Conservation (phyloP, 2,888 invertebrate genomes). For the Gastrophysa polygoni region DNA sequence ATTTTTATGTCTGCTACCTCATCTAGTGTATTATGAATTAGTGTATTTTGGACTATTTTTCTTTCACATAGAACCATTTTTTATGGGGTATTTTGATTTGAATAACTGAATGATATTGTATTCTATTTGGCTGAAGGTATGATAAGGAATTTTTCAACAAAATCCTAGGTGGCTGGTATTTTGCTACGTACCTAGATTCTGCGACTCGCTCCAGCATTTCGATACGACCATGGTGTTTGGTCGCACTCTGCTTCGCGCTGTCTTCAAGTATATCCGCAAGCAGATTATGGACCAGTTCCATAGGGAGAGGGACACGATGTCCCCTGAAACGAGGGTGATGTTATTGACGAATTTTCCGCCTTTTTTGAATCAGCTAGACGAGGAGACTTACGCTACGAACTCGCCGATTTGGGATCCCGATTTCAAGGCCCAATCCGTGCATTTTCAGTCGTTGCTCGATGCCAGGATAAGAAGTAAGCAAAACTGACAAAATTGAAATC, state of each 20-base stretch:
- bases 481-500: constrained; percentile 2
- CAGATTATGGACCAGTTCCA: constrained; percentile 92
- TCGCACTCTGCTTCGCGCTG: constrained; percentile 80
- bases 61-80: too few species aligned
- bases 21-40: too few species aligned
- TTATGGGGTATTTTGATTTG: too few species aligned
- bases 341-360: constrained; percentile 91
- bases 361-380: constrained; percentile 85
- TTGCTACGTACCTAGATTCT: constrained; percentile 94
- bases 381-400: constrained; percentile 82
- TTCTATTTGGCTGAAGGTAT: too few species aligned
- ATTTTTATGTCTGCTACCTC: too few species aligned
- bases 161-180: constrained; percentile 85
- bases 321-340: constrained; percentile 81
- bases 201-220: constrained; percentile 89
- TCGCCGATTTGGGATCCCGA: constrained; percentile 96
- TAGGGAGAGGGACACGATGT: constrained; percentile 87
- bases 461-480: constrained; percentile 52
- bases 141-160: too few species aligned
- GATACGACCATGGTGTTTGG: constrained; percentile 94
- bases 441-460: constrained; percentile 68
- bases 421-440: constrained; percentile 75
- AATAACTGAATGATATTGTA: too few species aligned
- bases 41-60: too few species aligned
- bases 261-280: constrained; percentile 77